Percentiles rank a stretch among this genome's conserved stretches.
phyloP scores from a whole-genome alignment of 2,797 vertebrate genomes.

The Enteromius argenteus region DNA sequence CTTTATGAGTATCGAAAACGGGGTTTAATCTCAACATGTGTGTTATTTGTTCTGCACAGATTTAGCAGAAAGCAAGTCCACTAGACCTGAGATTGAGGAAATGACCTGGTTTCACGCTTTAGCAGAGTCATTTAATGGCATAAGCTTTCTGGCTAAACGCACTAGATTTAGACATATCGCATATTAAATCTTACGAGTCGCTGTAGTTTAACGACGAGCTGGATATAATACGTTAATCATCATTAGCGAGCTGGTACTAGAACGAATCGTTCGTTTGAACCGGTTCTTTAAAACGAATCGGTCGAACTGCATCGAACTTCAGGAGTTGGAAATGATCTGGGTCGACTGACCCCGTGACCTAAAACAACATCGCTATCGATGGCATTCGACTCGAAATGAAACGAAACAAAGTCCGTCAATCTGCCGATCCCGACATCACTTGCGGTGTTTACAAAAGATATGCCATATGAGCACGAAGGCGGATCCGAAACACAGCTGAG shows the following conservation, averaged over 20 bases:
- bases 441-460: conserved; percentile 13
- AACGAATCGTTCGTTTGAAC: neutral
- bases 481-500: neutral
- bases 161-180: neutral
- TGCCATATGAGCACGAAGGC: neutral
- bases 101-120: conserved; percentile 31
- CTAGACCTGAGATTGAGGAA: conserved; percentile 38
- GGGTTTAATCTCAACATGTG: conserved; percentile 73
- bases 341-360: no score
- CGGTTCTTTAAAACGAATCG: neutral
- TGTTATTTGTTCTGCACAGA: neutral
- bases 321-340: no score
- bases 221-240: neutral
- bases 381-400: neutral
- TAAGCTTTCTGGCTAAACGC: neutral
- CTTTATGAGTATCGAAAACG: conserved; percentile 73
- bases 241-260: neutral
- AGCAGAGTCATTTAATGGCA: neutral
- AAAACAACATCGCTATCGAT: neutral
- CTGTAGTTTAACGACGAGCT: neutral
- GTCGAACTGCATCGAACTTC: no score
- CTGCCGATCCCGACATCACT: conserved; percentile 11
- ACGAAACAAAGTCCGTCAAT: neutral
- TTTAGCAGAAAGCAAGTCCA: neutral
- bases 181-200: neutral